Base-by-base conservation (phyloP, 2,113 vertebrate genomes). In the Chionodraco myersi region DNA sequence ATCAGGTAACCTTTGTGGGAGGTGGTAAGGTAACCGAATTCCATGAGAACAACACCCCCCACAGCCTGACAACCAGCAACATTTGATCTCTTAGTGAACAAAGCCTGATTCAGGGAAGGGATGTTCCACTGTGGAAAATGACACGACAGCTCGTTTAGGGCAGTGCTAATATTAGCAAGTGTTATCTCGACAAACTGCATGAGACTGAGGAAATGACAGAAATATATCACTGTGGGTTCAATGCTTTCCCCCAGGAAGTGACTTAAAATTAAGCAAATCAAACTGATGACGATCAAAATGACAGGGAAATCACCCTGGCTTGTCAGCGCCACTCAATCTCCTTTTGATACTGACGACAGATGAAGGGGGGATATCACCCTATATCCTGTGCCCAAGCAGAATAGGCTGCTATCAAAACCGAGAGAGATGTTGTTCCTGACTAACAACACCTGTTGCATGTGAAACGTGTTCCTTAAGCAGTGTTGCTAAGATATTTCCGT, bases 111-210 rank as follows among this genome's bases (percentile, higher is more conserved):
- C 87, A 85, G 77, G 47, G 15, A 21, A 63, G 77, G 82, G 75
- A 68, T 79, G 90, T 90, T 90, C 89, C 91, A 89, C 86, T 58
- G 81, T 75, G 85, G 89, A 92, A 91, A 89, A 84, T 65, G 67
- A 86, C 56, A 44, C 72, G 79, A 65, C 7, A 64, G 47, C 64
- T 75, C 65, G 75, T 61, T 75, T 59, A 49, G 84, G 78, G 66
- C 85, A 84, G 73, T 4, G 79, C 83, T 86, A 87, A 91, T 85
- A 90, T 89, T 90, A 89, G 85, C 68, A 47, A 72, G 85, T 65
- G 76, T 91, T 92, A 92, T 91, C 84, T 88, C 34, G 57, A 83
- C 75, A 75, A 86, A 89, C 51, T 72, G 78, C 75, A 64, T 26
- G 54, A 86, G 76, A 83, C 66, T 10, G 44, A 76, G 70, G 79